phyloP scores from a whole-genome alignment of 2,797 vertebrate species.

The Dicrostonyx torquatus region DNA sequence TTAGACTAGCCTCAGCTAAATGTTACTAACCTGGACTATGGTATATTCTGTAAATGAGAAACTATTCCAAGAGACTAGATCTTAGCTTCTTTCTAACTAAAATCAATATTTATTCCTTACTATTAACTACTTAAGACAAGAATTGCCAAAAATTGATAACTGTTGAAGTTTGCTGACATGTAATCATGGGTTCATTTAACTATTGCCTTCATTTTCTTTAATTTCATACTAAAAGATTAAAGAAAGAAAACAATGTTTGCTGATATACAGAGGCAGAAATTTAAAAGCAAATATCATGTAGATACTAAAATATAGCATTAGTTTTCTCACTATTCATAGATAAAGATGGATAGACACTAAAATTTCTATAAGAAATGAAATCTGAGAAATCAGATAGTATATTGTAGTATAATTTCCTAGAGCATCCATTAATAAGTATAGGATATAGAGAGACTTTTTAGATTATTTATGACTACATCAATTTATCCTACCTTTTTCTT shows the following conservation, averaged over 20 bases:
- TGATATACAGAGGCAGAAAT: constrained; percentile 28
- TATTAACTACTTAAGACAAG: constrained; percentile 34
- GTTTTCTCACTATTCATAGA: constrained; percentile 22
- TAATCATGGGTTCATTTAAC: background rate
- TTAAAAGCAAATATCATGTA: constrained; percentile 4
- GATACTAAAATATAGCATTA: background rate
- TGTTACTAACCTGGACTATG: constrained; percentile 22
- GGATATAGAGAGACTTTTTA: background rate
- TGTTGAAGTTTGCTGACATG: background rate
- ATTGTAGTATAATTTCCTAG: background rate
- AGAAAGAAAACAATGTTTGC: background rate
- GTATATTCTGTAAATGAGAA: background rate
- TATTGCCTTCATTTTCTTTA: background rate
- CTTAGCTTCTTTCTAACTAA: constrained; percentile 33
- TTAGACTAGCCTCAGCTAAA: background rate
- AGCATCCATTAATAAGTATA: background rate
- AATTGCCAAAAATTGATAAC: background rate
- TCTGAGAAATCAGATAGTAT: background rate
- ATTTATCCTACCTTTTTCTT: background rate
- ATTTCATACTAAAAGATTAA: constrained; percentile 25
- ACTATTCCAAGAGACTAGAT: background rate
- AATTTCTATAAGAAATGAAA: background rate
- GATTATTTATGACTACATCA: background rate
- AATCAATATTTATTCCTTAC: background rate
- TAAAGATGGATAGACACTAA: background rate